These are phyloP conservation scores for Lampropteryx suffumata DNA, from an alignment of 2,888 invertebrate genomes.

Conservation along the genomic window DNA sequence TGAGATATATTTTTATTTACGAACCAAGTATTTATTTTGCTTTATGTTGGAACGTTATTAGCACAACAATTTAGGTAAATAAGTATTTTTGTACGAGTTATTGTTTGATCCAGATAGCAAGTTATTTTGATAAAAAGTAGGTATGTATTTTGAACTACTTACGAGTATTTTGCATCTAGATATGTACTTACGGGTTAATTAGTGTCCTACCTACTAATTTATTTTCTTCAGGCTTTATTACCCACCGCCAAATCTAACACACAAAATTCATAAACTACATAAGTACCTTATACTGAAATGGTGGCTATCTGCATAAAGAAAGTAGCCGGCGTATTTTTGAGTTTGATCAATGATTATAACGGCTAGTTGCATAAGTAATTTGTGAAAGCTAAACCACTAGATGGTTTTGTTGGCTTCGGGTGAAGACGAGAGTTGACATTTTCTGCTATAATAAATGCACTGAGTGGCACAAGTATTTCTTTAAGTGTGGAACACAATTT, in stretches of 20 bases:
- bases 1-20: slow-evolving; percentile 21
- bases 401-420: slow-evolving; percentile 3
- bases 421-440: slow-evolving; percentile 15
- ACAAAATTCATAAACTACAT: slow-evolving; percentile 6
- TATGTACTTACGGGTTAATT: neutral
- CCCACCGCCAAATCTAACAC: slow-evolving; percentile 2
- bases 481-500: slow-evolving; percentile 64
- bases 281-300: slow-evolving; percentile 5
- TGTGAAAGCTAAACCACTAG: neutral
- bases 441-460: slow-evolving; percentile 47
- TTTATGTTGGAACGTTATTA: slow-evolving; percentile 15
- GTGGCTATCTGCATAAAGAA: slow-evolving; percentile 8
- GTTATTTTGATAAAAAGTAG: neutral
- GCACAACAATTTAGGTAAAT: slow-evolving; percentile 25
- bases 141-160: neutral
- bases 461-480: slow-evolving; percentile 55
- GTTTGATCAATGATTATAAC: neutral
- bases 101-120: slow-evolving; percentile 1
- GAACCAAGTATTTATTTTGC: no score
- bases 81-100: slow-evolving; percentile 18
- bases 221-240: slow-evolving; percentile 3
- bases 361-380: slow-evolving; percentile 5
- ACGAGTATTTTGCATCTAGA: no score
- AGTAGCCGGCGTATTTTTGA: neutral
- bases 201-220: no score